Percentiles rank a stretch among this genome's conserved stretches.
These are phyloP conservation scores for Ectemnius continuus DNA, from an alignment of 2,888 invertebrate species.

Conservation along the genomic window DNA sequence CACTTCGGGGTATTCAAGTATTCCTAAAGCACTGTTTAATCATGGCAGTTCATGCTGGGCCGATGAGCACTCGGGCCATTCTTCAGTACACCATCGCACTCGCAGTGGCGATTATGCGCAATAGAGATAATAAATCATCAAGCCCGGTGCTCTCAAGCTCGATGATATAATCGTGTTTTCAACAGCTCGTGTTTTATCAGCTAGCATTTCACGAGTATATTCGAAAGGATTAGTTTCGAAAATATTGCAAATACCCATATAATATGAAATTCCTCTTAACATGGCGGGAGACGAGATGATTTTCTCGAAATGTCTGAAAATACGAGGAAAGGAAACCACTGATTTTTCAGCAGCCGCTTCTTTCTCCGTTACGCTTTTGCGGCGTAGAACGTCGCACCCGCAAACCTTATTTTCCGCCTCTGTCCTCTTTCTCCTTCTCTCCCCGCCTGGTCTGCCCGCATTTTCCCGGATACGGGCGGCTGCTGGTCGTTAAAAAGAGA, in stretches of 20 bases:
- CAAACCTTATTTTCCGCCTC: constrained; percentile 35
- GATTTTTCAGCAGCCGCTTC: constrained; percentile 6
- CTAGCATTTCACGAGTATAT: not conserved
- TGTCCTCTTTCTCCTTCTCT: not conserved
- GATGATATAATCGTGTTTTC: constrained; percentile 7
- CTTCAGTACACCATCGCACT: not conserved
- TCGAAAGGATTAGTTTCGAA: not conserved
- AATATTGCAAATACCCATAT: not conserved
- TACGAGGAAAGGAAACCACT: not conserved
- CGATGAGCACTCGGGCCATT: not conserved
- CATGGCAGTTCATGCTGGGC: not conserved
- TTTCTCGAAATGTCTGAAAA: not conserved
- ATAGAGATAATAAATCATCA: constrained; percentile 3
- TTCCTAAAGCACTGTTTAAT: not conserved
- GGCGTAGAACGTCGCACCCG: not conserved
- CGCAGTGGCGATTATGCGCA: not conserved
- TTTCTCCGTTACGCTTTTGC: constrained; percentile 8
- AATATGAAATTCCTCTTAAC: not conserved
- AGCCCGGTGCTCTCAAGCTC: not conserved
- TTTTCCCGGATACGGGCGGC: not conserved
- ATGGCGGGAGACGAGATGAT: not conserved
- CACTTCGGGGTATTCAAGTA: no score
- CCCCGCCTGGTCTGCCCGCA: constrained; percentile 11
- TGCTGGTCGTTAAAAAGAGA: constrained; percentile 45
- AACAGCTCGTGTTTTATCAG: not conserved